Percentiles rank a stretch among this genome's conserved stretches.
Evolutionary conservation across 2,888 invertebrate species (phyloP).

Genomic region (Amphipyra berbera): DNA sequence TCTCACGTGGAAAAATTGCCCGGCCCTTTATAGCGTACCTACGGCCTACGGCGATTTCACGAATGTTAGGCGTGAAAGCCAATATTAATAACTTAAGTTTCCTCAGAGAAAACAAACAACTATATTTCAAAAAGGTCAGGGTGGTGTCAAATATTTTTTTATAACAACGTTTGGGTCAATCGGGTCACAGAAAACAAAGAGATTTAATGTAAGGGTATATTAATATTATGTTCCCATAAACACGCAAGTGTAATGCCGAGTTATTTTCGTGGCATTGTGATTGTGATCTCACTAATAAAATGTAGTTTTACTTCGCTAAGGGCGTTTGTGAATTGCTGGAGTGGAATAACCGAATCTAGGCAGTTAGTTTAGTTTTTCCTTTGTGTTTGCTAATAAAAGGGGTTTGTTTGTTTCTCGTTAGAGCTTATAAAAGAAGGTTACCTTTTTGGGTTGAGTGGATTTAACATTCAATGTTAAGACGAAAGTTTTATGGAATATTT

Average conservation of each 20-base stretch:
- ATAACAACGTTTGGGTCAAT: constrained; percentile 33
- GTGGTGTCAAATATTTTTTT: constrained; percentile 41
- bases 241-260: constrained; percentile 46
- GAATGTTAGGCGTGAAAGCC: constrained; percentile 29
- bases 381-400: constrained; percentile 38
- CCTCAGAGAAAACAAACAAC: constrained; percentile 24
- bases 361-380: constrained; percentile 19
- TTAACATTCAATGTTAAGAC: neutral
- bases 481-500: constrained; percentile 10
- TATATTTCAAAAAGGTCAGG: constrained; percentile 31
- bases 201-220: constrained; percentile 35
- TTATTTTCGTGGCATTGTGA: constrained; percentile 39
- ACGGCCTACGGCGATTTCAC: constrained; percentile 15
- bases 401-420: constrained; percentile 37
- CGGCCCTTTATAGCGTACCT: constrained; percentile 36
- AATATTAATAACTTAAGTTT: constrained; percentile 44
- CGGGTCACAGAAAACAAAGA: constrained; percentile 49
- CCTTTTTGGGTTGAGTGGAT: constrained; percentile 18
- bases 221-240: constrained; percentile 46
- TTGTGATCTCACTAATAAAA: constrained; percentile 37
- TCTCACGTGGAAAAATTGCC: constrained; percentile 50
- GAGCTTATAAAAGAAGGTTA: constrained; percentile 23
- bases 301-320: constrained; percentile 15
- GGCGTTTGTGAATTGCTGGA: constrained; percentile 6
- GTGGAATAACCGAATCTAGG: constrained; percentile 21